phyloP scores from a whole-genome alignment of 2,113 vertebrate species.

The Rynchops niger region DNA sequence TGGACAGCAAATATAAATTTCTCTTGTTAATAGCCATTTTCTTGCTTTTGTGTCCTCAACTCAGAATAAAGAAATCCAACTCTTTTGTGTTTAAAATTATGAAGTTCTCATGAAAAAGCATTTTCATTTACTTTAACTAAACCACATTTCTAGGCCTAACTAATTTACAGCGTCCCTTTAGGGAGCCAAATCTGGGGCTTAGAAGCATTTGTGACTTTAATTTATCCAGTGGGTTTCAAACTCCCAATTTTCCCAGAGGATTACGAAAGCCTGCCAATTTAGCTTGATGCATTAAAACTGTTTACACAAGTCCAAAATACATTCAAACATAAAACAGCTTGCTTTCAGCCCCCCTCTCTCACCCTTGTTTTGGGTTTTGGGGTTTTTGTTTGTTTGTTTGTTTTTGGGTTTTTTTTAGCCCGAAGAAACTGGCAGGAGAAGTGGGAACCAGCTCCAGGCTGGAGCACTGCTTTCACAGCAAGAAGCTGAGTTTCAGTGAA shows the following conservation, averaged over 20 bases:
- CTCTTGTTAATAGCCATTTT: not conserved
- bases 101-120: not conserved
- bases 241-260: constrained; percentile 43
- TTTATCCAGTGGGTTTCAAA: constrained; percentile 19
- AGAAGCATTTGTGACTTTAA: constrained; percentile 14
- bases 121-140: constrained; percentile 20
- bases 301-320: constrained; percentile 40
- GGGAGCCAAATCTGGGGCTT: constrained; percentile 1
- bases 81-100: not conserved
- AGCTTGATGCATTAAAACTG: constrained; percentile 27
- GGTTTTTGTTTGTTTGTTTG: too few species aligned
- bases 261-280: constrained; percentile 17
- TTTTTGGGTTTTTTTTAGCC: not conserved
- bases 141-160: constrained; percentile 7
- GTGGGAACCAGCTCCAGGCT: not conserved
- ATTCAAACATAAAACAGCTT: not conserved
- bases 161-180: constrained; percentile 5
- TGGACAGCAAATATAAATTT: not conserved
- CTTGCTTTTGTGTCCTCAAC: not conserved
- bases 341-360: not conserved
- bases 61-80: not conserved
- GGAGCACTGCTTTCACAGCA: not conserved
- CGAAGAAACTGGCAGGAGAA: not conserved
- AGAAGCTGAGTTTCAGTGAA: not conserved
- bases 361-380: accelerated